Conservation (phyloP, 2,888 invertebrate species). For the Scotopteryx bipunctaria region DNA sequence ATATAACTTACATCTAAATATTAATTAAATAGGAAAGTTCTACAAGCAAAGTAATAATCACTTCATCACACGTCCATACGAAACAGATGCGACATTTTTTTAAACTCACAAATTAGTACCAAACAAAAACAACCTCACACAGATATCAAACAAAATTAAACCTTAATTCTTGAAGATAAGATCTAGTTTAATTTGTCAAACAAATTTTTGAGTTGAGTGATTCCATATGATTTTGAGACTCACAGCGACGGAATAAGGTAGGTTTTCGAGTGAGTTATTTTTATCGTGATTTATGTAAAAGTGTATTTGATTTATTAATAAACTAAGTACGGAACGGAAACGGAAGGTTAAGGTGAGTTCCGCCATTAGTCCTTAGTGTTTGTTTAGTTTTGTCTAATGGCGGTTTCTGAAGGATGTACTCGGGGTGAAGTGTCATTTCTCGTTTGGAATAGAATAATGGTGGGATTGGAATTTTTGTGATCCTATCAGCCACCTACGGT, state of each 20-base stretch:
- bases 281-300: slow-evolving; percentile 54
- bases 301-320: slow-evolving; percentile 54
- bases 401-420: slow-evolving; percentile 45
- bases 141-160: not conserved
- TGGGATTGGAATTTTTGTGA: not conserved
- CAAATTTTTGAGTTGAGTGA: not conserved
- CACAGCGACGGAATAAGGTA: rapidly evolving
- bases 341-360: slow-evolving; percentile 54
- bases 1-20: no score
- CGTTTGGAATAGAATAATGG: slow-evolving; percentile 27
- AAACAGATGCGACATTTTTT: slow-evolving; percentile 38
- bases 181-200: not conserved
- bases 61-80: slow-evolving; percentile 31
- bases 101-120: slow-evolving; percentile 32
- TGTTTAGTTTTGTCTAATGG: slow-evolving; percentile 53
- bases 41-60: slow-evolving; percentile 31
- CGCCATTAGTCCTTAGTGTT: slow-evolving; percentile 55
- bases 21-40: no score
- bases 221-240: slow-evolving; percentile 2
- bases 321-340: slow-evolving; percentile 48
- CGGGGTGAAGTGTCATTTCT: slow-evolving; percentile 43
- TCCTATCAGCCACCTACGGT: no score
- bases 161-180: not conserved
- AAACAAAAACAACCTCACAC: slow-evolving; percentile 21
- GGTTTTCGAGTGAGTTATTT: slow-evolving; percentile 21